Base-by-base conservation (phyloP, 2,888 invertebrate genomes). In the Lasiommata megera region DNA sequence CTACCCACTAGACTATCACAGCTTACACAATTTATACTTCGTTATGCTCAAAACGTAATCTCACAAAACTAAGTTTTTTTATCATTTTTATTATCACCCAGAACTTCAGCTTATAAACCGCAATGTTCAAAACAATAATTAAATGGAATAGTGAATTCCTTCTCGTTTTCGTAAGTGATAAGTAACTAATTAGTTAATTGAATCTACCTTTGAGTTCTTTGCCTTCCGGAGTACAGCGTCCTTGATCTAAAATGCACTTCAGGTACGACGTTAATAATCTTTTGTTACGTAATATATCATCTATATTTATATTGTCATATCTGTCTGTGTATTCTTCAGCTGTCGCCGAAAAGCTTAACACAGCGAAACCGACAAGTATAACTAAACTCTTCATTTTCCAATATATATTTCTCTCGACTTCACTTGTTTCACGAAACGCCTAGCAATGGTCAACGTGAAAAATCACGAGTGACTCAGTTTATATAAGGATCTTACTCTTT, bases 291-390 rank as follows among this genome's bases (percentile, higher is more conserved):
- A 96, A 73, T 59, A 95, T 92, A 68, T 93, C 93, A 50, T 95
- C 94, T 52, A 95, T 66, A 71, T 96, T 92, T 34, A 96, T 82
- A 69, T 93, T 92, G 71, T 95, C 95, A 68, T 93, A 96, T 71
- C 93, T 93, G 43, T 93, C 93, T 0, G 94, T 93, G 72, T 95
- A 87, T 7, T 69, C 68, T n/a, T 67, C 66, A 6, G 64, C 64
- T n/a, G n/a, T n/a, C 2, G 52, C 43, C 34, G 54, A 37, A 2
- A 65, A 23, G 5, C 58, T 47, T 18, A 67, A 7, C 2, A 61
- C n/a, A 7, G 50, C 40, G 0, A 65, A 48, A 31, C 59, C 17
- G 28, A 65, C 31, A 6, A 58, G 37, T 6, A 62, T 11, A 16
- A 59, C 6, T 12, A 65, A n/a, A 6, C 41, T 48, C 38, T 62